Conservation (phyloP, 2,113 vertebrate species). For the Acrocephalus kingi region DNA sequence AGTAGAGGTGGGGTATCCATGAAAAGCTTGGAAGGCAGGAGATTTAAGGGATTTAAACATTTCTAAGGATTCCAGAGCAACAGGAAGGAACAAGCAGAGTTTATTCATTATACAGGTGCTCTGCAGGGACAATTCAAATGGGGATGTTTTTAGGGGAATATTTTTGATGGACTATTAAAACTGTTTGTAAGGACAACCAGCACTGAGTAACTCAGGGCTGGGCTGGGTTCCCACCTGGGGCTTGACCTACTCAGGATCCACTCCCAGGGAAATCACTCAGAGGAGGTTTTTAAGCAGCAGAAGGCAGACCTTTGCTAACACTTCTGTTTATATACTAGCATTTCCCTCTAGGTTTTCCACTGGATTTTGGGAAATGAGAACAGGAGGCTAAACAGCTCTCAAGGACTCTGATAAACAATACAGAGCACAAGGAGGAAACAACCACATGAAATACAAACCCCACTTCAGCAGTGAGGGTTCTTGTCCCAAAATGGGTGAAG, state of each 20-base stretch:
- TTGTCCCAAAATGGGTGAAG: not conserved
- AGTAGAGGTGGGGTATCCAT: not conserved
- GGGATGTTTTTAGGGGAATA: not conserved
- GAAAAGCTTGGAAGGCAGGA: not conserved
- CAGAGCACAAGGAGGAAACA: not conserved
- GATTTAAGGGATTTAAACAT: not conserved
- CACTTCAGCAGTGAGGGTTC: not conserved
- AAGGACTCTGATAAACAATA: not conserved
- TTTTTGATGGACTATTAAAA: not conserved
- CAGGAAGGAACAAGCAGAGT: not conserved
- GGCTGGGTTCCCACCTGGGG: not conserved
- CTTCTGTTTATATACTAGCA: not conserved
- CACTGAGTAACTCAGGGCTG: not conserved
- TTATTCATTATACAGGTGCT: not conserved
- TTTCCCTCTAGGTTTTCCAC: not conserved
- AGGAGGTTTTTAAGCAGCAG: not conserved
- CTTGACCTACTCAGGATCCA: not conserved
- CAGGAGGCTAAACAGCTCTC: not conserved
- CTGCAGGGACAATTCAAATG: not conserved
- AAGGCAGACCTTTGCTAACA: not conserved
- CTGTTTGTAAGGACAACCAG: not conserved
- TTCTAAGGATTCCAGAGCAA: not conserved
- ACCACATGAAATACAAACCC: not conserved
- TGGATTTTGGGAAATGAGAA: not conserved
- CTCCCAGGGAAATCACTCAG: not conserved